Percentiles rank a stretch among this genome's conserved stretches.
Evolutionary conservation across 2,797 vertebrate species (phyloP).

Genomic region (Sebastes flavidus): DNA sequence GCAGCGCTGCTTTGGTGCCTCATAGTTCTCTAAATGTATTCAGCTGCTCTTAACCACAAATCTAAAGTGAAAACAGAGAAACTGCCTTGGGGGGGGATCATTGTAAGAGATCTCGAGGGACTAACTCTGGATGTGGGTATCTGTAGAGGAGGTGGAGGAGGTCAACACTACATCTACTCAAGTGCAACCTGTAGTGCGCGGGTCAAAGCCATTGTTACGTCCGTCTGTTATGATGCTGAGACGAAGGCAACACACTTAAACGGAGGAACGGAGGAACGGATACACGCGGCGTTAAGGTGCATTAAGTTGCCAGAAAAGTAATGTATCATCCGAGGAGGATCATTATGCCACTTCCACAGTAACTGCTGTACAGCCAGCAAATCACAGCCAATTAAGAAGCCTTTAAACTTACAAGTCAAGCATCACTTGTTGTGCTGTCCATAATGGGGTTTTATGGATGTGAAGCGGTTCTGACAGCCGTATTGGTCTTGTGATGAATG

Average conservation of each 20-base stretch:
- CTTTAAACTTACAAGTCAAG: slow-evolving; percentile 80
- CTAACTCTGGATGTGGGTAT: slow-evolving; percentile 22
- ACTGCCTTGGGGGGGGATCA: slow-evolving; percentile 25
- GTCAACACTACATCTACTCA: slow-evolving; percentile 45
- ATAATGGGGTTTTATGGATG: slow-evolving; percentile 75
- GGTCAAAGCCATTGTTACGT: slow-evolving; percentile 46
- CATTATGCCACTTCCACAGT: slow-evolving; percentile 52
- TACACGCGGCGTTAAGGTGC: slow-evolving; percentile 41
- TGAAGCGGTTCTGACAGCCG: slow-evolving; percentile 67
- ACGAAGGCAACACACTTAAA: slow-evolving; percentile 26
- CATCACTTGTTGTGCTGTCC: slow-evolving; percentile 76
- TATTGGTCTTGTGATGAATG: slow-evolving; percentile 61
- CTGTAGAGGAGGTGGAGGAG: slow-evolving; percentile 29
- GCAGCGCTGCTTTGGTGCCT: slow-evolving; percentile 8
- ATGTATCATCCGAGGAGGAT: slow-evolving; percentile 56
- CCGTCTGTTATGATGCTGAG: slow-evolving; percentile 17
- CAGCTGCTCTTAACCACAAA: slow-evolving; percentile 43
- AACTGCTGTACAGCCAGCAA: slow-evolving; percentile 59
- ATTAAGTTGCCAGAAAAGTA: slow-evolving; percentile 60
- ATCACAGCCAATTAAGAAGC: slow-evolving; percentile 78
- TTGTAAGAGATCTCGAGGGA: slow-evolving; percentile 36
- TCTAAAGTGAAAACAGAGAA: slow-evolving; percentile 37
- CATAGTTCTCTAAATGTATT: slow-evolving; percentile 15
- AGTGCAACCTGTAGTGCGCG: slow-evolving; percentile 16
- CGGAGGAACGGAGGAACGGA: slow-evolving; percentile 18